Evolutionary conservation across 2,797 vertebrate species (phyloP).

Genomic region (Falco novaeseelandiae): DNA sequence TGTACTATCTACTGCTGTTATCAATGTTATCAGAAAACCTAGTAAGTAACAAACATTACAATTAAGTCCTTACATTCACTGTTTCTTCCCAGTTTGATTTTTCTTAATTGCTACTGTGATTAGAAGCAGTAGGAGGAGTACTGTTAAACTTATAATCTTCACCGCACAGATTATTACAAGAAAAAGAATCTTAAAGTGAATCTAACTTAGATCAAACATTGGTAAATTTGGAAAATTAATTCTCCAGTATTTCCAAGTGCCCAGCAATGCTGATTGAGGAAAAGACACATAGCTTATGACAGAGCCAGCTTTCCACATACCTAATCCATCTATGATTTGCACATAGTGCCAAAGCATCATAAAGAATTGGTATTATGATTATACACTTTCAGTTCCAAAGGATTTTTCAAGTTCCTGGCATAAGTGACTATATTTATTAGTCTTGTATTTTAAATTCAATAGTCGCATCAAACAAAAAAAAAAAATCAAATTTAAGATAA

Average conservation of each 20-base stretch:
- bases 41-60: background rate
- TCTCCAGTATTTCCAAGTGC: background rate
- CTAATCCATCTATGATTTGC: background rate
- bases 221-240: background rate
- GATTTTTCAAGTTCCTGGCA: background rate
- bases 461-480: background rate
- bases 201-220: background rate
- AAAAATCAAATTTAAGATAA: background rate
- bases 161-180: background rate
- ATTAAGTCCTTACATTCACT: background rate
- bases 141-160: background rate
- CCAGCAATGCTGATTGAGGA: background rate
- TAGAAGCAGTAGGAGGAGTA: background rate
- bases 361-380: background rate
- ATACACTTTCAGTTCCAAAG: background rate
- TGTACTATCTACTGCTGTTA: background rate
- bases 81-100: background rate
- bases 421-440: background rate
- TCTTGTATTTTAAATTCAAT: background rate
- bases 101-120: background rate
- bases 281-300: background rate
- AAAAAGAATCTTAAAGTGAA: background rate
- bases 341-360: background rate
- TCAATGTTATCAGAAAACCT: background rate
- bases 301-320: background rate